Base-by-base conservation (phyloP, 2,113 vertebrate genomes). In the Tachysurus vachellii region DNA sequence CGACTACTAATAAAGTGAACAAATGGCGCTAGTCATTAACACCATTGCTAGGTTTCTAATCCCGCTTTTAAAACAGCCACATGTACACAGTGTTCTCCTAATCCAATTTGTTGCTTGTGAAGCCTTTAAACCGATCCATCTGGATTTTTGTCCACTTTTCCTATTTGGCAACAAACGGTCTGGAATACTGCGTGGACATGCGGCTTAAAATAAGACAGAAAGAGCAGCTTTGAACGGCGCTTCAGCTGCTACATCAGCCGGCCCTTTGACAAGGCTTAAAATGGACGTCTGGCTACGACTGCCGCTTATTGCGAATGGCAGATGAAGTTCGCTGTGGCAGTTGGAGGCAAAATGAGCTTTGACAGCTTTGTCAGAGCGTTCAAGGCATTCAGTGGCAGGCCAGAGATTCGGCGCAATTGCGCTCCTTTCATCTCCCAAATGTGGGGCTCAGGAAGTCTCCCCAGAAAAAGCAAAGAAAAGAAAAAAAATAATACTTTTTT, bases 311-410 rank as follows among this genome's bases (percentile, higher is more conserved):
- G 93, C 92, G 91, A 93, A 88, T 87, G 96, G 94, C 95, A 95
- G 94, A 77, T 54, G 54, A 94, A 93, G 94, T 96, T 96, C 93
- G 94, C 93, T 88, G 83, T 91, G 61, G 76, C 91, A 92, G 92
- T 91, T 94, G 90, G 92, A 85, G 91, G 91, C 91, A 92, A 93
- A 95, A 95, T 95, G 93, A 91, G 93, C 94, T 82, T 92, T 95
- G 95, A 96, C 94, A 96, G 95, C 89, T 93, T 93, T 95, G 95
- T 95, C 95, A 95, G 94, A 91, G 94, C 95, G 95, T 94, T 93
- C 93, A 93, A 95, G 92, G 93, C 89, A 94, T 93, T 94, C 94
- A 88, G 91, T 93, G 93, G 93, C 93, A 91, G 94, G 93, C 94
- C 93, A 92, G 90, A 28, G 91, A 95, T 94, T 94, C 89, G 80